Evolutionary conservation across 2,797 vertebrate species (phyloP), one percentile per base, ranked within the genome.

Genomic region (Natrix natrix): DNA sequence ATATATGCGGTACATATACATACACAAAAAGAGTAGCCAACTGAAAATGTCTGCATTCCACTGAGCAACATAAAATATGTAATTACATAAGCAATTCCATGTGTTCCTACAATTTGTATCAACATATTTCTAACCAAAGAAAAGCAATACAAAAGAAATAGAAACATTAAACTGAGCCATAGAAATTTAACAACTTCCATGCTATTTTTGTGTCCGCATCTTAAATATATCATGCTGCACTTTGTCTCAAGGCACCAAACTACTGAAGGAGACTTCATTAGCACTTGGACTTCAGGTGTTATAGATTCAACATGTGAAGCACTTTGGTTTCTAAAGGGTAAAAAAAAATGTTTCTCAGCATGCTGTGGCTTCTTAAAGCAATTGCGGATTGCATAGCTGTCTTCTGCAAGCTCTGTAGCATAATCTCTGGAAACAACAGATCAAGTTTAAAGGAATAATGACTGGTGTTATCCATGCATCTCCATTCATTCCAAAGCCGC

Each of bases 11-110:
- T 78, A 78, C 17, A 90, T 89, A 48, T 83, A 61, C 26, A 86
- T 11, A 20, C 52, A 54, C 5, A 28, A 12, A 63, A 87, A 52
- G 8, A 87, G 37, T 90, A 90, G 83, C 83, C 83, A 69, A 87
- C 83, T 69, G 60, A 87, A 90, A 90, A 60, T 63, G 26, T 74
- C 61, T 87, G 55, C 16, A 87, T 74, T 93, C 69, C 37, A 74
- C 87, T 37, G 32, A 87, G 60, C 60, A 87, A 37, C 37, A 87
- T 66, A 69, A 86, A 43, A 54, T 87, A 54, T 74, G 24, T 91
- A 93, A 93, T 93, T 87, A 91, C 69, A 93, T 91, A 93, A 93
- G 91, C 89, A 91, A 55, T 74, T 87, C 92, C 92, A 87, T 87
- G 61, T 93, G 89, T 74, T 93, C 52, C 89, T 93, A 87, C 26